Percentiles rank a stretch among this genome's conserved stretches.
Evolutionary conservation across 2,888 invertebrate genomes (phyloP).

Genomic region (Hermaeophaga mercurialis): DNA sequence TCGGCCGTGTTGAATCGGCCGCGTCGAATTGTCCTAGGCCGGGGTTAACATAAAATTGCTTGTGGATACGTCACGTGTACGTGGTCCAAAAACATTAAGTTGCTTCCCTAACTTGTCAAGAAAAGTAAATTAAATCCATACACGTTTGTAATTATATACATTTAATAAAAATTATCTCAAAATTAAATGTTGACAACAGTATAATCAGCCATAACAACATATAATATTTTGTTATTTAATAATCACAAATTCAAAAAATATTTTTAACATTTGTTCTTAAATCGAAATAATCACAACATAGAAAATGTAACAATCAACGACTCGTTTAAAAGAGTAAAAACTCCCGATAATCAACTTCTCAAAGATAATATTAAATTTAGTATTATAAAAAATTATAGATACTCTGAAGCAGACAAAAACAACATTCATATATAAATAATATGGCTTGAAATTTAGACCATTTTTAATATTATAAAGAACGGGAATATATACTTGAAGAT

Average conservation of each 20-base stretch:
- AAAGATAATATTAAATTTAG: no score
- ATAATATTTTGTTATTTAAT: slow-evolving; percentile 40
- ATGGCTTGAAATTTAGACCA: neutral
- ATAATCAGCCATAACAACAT: slow-evolving; percentile 46
- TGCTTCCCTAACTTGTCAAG: no score
- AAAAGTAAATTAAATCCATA: no score
- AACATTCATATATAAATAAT: neutral
- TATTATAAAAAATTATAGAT: neutral
- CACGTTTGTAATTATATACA: slow-evolving; percentile 40
- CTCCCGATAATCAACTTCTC: neutral
- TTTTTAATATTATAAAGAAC: neutral
- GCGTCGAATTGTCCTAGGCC: no score
- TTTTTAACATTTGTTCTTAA: slow-evolving; percentile 28
- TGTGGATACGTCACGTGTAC: no score
- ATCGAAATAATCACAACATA: slow-evolving; percentile 18
- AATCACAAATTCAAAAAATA: slow-evolving; percentile 38
- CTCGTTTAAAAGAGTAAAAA: slow-evolving; percentile 7
- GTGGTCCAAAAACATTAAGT: no score
- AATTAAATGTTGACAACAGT: slow-evolving; percentile 44
- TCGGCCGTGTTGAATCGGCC: no score
- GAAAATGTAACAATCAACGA: slow-evolving; percentile 16
- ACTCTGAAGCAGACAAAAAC: slow-evolving; percentile 8
- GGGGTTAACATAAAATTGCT: no score
- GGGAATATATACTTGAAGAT: neutral
- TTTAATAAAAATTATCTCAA: slow-evolving; percentile 48